Base-by-base conservation (phyloP, 2,113 vertebrate genomes). In the Aythya baeri region DNA sequence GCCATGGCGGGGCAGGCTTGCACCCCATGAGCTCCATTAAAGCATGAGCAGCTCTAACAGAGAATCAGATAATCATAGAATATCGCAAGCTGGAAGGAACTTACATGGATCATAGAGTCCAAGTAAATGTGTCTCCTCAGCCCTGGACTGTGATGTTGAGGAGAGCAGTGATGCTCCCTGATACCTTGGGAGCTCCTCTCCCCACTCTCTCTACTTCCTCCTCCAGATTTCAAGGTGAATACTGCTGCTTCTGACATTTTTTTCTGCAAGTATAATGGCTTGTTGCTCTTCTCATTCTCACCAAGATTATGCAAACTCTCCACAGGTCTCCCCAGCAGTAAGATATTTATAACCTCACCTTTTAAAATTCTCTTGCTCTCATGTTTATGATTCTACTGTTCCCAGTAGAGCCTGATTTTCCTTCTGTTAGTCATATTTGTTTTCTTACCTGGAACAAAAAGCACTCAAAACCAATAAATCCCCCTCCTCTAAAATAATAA, bases 281-380 rank as follows among this genome's bases (percentile, higher is more conserved):
- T 89, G 10, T 67, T 89, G 46, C 27, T 67, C 61, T 78, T 81
- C n/a, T 81, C 10, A 43, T 86, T 95, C 80, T 31, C 36, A 59
- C 27, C 26, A 78, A 75, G 54, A 63, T 43, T 71, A 75, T 63
- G 34, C 41, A 84, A 84, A 94, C 84, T 11, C 8, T 70, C 55
- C 36, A 65, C 26, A 44, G 41, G 27, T 44, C 43, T 66, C 63
- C 63, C 13, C 41, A 72, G 22, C 36, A 81, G 36, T 75, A 72
- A 59, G 62, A 72, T 36, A 62, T 87, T 87, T 87, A 95, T 89
- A 58, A 89, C 25, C 38, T 91, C 78, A 82, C 62, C 74, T 90
- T 82, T 62, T 54, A 77, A 86, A 93, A 84, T 49, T 44, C 41
- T 49, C 13, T 72, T 94, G 43, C 75, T 80, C 88, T 89, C 32